Base-by-base conservation (phyloP, 2,888 invertebrate genomes). In the Eupithecia exiguata region DNA sequence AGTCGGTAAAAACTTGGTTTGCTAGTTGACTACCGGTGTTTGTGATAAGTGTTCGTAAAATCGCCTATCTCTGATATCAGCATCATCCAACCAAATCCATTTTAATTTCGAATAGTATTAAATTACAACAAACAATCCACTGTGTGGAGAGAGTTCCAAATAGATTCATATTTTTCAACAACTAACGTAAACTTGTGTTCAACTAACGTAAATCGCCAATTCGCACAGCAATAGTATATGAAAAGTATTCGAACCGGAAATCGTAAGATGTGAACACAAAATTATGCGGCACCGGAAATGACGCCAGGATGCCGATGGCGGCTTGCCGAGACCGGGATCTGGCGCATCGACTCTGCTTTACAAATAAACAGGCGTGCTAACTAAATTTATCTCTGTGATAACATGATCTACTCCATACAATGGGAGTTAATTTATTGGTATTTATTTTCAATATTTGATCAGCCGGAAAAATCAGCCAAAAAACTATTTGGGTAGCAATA, bases 201-300 rank as follows among this genome's bases (percentile, higher is more conserved):
- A 21, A 9, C 10, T 10, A 21, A 53, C 10, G n/a, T 9, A 21
- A 12, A 53, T 4, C 4, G 4, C 21, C 21, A 9, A n/a, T 53
- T 53, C 10, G 21, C 53, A 21, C 53, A 21, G 53, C 21, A 30
- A 61, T 61, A 61, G 30, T 14, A 30, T 61, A 61, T 61, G 25
- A 30, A 30, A 30, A 30, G 61, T 65, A 25, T 49, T 68, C 69
- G 62, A 80, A 82, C 83, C 85, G 87, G 87, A 88, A 86, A 83
- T 82, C 79, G 82, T 84, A 83, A 82, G 74, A 84, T 83, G 83
- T 83, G 83, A 79, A 82, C 82, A 84, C 79, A 18, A 84, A 80
- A 84, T 84, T 84, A 85, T 84, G 84, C 84, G 82, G 78, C 81
- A 79, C 79, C 87, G 89, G 88, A 89, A 86, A 84, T 88, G 88